phyloP scores from a whole-genome alignment of 2,888 invertebrate genomes.

The Phania funesta region DNA sequence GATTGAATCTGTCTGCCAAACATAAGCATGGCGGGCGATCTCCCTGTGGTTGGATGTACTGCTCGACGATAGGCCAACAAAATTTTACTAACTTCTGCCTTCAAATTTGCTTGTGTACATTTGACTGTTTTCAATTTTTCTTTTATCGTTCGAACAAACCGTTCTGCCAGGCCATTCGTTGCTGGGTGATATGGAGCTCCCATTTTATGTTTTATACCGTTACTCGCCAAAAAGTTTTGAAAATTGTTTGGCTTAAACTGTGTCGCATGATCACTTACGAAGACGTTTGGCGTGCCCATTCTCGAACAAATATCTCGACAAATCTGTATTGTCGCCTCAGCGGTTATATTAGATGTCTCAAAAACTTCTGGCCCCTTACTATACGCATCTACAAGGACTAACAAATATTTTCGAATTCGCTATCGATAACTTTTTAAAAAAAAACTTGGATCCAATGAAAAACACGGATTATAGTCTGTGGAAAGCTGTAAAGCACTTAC shows the following conservation, averaged over 20 bases:
- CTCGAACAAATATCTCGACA: conserved; percentile 52
- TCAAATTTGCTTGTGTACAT: not conserved
- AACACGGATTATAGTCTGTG: too few species aligned
- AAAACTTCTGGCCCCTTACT: conserved; percentile 69
- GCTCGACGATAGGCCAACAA: conserved; percentile 3
- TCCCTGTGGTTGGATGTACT: conserved; percentile 1
- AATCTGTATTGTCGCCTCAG: conserved; percentile 46
- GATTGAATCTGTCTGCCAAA: not conserved
- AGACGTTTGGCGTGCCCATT: conserved; percentile 35
- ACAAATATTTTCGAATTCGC: conserved; percentile 15
- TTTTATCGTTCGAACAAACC: conserved; percentile 1
- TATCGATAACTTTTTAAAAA: too few species aligned
- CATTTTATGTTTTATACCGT: too few species aligned
- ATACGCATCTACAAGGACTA: conserved; percentile 42
- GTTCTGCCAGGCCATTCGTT: conserved; percentile 1
- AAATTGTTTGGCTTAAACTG: conserved; percentile 40
- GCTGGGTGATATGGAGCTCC: too few species aligned
- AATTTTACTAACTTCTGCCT: not conserved
- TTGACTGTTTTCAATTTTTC: not conserved
- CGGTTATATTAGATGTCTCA: conserved; percentile 48
- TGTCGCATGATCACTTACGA: conserved; percentile 52
- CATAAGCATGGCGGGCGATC: not conserved
- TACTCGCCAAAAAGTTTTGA: conserved; percentile 16
- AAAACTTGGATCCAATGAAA: too few species aligned
- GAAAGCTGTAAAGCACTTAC: too few species aligned